Conservation (phyloP, 2,113 vertebrate species). For the Dermatemys mawii region DNA sequence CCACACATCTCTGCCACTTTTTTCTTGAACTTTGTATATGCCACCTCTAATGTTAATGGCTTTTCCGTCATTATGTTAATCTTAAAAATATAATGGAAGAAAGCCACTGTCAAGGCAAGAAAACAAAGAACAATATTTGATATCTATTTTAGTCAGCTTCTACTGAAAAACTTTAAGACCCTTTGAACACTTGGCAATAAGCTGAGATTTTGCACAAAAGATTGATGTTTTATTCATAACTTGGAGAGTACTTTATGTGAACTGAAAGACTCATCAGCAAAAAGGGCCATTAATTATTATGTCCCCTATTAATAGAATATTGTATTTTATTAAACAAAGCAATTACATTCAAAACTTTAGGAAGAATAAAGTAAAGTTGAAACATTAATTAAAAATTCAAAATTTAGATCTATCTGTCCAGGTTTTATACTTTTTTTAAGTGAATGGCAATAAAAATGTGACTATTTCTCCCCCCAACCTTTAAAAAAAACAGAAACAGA, state of each 20-base stretch:
- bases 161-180: not conserved
- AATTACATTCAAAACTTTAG: conserved; percentile 11
- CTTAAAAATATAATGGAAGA: not conserved
- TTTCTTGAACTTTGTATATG: not conserved
- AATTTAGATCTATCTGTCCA: not conserved
- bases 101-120: not conserved
- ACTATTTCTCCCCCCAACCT: too few species aligned
- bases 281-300: not conserved
- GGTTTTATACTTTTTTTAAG: not conserved
- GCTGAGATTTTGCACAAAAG: not conserved
- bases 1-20: not conserved
- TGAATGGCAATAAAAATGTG: not conserved
- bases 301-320: not conserved
- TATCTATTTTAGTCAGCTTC: not conserved
- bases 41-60: not conserved
- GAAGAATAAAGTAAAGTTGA: not conserved
- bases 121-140: not conserved
- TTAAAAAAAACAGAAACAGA: not conserved
- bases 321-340: not conserved
- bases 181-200: not conserved
- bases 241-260: not conserved
- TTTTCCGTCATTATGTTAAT: not conserved
- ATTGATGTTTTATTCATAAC: not conserved
- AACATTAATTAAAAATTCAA: not conserved
- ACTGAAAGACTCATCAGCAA: not conserved